A percentile compares a stretch with the other conserved stretches of the same genome.
phyloP scores from a whole-genome alignment of 1,140 invertebrate genomes.

The Philaenus spumarius region DNA sequence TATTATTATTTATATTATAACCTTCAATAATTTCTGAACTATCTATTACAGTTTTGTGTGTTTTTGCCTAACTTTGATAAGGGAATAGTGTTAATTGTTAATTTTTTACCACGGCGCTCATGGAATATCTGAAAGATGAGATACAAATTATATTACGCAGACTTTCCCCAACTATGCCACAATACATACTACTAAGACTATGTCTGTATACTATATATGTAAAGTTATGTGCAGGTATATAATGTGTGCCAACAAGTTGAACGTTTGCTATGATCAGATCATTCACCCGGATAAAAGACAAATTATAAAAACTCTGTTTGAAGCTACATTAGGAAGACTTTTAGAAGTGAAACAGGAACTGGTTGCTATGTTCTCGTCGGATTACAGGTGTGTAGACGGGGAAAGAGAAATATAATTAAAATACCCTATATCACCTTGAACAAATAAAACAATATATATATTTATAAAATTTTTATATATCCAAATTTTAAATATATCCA shows the following conservation, averaged over 20 bases:
- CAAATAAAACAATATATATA: too few species aligned
- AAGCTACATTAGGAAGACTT: not conserved
- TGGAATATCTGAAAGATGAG: not conserved
- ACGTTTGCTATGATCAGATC: constrained; percentile 2
- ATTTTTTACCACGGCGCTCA: not conserved
- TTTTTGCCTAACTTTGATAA: not conserved
- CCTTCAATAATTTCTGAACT: too few species aligned
- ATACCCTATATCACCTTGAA: too few species aligned
- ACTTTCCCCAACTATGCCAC: not conserved
- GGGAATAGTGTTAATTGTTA: not conserved
- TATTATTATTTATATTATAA: too few species aligned
- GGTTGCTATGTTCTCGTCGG: not conserved
- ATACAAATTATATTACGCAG: not conserved
- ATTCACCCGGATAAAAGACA: not conserved
- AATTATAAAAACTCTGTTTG: not conserved
- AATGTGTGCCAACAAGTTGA: constrained; percentile 5
- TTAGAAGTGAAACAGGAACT: constrained; percentile 9
- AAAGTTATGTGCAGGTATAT: not conserved
- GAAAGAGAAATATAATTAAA: too few species aligned
- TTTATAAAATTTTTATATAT: too few species aligned
- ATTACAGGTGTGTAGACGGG: constrained; percentile 7
- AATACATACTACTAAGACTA: not conserved
- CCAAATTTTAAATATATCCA: too few species aligned
- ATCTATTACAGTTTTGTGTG: too few species aligned
- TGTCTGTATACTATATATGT: not conserved